Conservation (phyloP, 1,140 invertebrate genomes). For the Hormaphis cornu region DNA sequence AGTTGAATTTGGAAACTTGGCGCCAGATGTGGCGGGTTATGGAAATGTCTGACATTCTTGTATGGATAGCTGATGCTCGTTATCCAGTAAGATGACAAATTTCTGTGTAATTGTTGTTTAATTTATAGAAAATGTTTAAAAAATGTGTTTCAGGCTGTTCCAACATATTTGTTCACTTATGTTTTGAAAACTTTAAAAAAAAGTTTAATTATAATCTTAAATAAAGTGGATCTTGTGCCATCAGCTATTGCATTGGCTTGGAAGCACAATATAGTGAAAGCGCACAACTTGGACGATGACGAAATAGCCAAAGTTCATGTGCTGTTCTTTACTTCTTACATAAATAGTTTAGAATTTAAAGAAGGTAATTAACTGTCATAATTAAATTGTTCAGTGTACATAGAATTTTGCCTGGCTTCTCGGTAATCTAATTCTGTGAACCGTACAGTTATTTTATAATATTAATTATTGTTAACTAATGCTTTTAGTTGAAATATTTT, state of each 20-base stretch:
- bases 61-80: slow-evolving; percentile 76
- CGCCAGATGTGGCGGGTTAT: slow-evolving; percentile 83
- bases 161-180: slow-evolving; percentile 76
- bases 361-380: neutral
- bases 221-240: slow-evolving; percentile 85
- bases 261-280: slow-evolving; percentile 54
- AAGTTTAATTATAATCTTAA: slow-evolving; percentile 76
- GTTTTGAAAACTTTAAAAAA: slow-evolving; percentile 64
- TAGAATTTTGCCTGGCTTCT: no score
- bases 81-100: slow-evolving; percentile 55
- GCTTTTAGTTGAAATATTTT: no score
- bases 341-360: slow-evolving; percentile 15
- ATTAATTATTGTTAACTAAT: no score
- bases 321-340: slow-evolving; percentile 10
- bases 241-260: slow-evolving; percentile 74
- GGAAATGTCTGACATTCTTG: slow-evolving; percentile 79
- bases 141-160: slow-evolving; percentile 52
- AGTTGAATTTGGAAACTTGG: slow-evolving; percentile 89
- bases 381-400: no score
- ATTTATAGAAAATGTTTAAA: neutral
- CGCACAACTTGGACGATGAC: slow-evolving; percentile 44
- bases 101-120: neutral
- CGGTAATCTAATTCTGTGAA: no score
- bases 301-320: slow-evolving; percentile 14
- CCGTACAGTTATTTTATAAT: no score